phyloP scores from a whole-genome alignment of 2,113 vertebrate species.

The Centropus unirufus region DNA sequence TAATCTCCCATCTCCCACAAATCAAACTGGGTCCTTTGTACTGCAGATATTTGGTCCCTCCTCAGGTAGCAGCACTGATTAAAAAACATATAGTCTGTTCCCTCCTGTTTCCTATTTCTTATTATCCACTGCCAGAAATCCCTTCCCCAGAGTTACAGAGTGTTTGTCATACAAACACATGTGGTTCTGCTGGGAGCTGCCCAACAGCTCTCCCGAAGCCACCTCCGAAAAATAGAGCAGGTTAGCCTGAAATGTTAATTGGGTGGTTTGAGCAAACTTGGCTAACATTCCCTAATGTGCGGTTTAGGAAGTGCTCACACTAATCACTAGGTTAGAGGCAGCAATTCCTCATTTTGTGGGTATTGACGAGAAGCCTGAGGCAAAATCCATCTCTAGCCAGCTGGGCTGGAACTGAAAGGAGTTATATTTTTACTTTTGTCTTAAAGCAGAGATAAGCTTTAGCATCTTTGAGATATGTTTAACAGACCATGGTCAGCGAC shows the following conservation, averaged over 20 bases:
- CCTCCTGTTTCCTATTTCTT: background rate
- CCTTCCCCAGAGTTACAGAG: fast-evolving
- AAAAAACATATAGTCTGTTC: background rate
- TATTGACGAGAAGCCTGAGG: background rate
- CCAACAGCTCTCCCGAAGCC: background rate
- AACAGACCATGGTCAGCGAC: background rate
- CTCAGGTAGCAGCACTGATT: background rate
- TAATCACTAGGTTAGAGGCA: background rate
- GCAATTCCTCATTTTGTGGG: background rate
- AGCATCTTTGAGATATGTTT: background rate
- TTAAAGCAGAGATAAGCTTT: background rate
- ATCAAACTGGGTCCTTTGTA: background rate
- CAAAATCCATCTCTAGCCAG: background rate
- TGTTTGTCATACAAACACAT: background rate
- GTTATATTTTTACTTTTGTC: background rate
- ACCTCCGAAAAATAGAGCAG: background rate
- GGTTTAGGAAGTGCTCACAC: background rate
- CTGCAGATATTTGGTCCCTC: background rate
- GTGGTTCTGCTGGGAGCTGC: background rate
- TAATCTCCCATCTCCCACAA: background rate
- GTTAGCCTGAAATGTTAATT: background rate
- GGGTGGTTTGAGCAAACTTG: background rate
- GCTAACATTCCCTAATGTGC: background rate
- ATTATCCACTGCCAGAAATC: background rate
- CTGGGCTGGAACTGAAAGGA: background rate